Conservation (phyloP, 2,797 vertebrate species). For the Serranus cabrilla region DNA sequence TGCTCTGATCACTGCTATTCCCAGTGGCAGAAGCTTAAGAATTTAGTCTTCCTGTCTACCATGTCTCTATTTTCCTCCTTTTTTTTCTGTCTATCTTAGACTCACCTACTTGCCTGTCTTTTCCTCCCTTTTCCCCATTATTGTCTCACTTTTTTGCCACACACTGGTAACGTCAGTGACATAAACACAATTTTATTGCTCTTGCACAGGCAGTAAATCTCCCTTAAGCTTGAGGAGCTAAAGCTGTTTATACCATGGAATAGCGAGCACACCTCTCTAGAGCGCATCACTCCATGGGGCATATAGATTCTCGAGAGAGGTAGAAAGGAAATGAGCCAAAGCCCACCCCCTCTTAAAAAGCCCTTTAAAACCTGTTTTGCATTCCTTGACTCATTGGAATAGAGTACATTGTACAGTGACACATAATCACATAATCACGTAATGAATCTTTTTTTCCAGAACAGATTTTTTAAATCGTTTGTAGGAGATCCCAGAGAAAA, state of each 20-base stretch:
- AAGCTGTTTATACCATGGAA: slow-evolving; percentile 71
- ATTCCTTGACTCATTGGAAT: slow-evolving; percentile 13
- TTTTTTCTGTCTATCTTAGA: neutral
- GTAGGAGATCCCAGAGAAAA: slow-evolving; percentile 38
- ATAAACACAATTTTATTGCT: slow-evolving; percentile 71
- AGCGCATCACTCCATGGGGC: slow-evolving; percentile 59
- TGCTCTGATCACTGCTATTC: slow-evolving; percentile 48
- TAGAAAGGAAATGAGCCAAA: slow-evolving; percentile 49
- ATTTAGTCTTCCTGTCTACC: slow-evolving; percentile 1
- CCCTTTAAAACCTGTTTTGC: slow-evolving; percentile 19
- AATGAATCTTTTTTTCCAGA: slow-evolving; percentile 37
- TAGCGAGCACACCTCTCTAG: slow-evolving; percentile 56
- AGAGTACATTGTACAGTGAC: slow-evolving; percentile 12
- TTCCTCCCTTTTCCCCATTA: slow-evolving; percentile 13
- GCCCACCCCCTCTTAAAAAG: slow-evolving; percentile 25
- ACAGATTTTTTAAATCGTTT: slow-evolving; percentile 26
- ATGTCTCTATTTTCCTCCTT: neutral
- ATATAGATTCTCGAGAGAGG: slow-evolving; percentile 44
- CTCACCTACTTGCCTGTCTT: slow-evolving; percentile 6
- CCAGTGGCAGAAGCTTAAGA: slow-evolving; percentile 17
- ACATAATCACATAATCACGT: slow-evolving; percentile 33
- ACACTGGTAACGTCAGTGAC: slow-evolving; percentile 41
- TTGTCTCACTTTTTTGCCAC: slow-evolving; percentile 11
- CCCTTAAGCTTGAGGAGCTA: slow-evolving; percentile 64
- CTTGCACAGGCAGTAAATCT: slow-evolving; percentile 67